A percentile compares a stretch with the other conserved stretches of the same genome.
Conservation (phyloP, 2,797 vertebrate genomes). For the Hirundo rustica region DNA sequence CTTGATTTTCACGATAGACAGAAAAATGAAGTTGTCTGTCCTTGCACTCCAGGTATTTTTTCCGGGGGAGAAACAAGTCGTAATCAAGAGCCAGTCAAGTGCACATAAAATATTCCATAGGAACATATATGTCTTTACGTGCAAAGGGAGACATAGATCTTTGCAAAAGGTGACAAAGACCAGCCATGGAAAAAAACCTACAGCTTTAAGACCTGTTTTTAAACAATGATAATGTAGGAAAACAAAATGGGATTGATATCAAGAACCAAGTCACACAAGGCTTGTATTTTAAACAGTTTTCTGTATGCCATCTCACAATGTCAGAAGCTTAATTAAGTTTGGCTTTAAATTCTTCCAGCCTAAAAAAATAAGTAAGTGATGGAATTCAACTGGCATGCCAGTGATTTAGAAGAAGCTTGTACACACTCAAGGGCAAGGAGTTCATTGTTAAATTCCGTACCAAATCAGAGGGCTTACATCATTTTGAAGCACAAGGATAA, state of each 20-base stretch:
- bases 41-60: not conserved
- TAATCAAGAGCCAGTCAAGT: not conserved
- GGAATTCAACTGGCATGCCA: not conserved
- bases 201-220: not conserved
- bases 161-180: not conserved
- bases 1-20: not conserved
- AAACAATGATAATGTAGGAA: not conserved
- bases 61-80: not conserved
- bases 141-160: not conserved
- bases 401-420: slow-evolving; percentile 13
- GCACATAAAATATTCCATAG: not conserved
- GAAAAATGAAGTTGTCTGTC: not conserved
- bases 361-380: not conserved
- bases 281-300: slow-evolving; percentile 1
- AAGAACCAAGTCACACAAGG: not conserved
- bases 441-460: not conserved
- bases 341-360: slow-evolving; percentile 18
- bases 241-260: not conserved
- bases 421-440: not conserved
- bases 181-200: not conserved
- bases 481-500: not conserved
- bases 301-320: not conserved
- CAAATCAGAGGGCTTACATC: not conserved
- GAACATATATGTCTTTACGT: not conserved
- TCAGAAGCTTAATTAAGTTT: slow-evolving; percentile 43